Evolutionary conservation across 2,888 invertebrate genomes (phyloP), one percentile per base, ranked within the genome.

Genomic region (Oscheius onirici): DNA sequence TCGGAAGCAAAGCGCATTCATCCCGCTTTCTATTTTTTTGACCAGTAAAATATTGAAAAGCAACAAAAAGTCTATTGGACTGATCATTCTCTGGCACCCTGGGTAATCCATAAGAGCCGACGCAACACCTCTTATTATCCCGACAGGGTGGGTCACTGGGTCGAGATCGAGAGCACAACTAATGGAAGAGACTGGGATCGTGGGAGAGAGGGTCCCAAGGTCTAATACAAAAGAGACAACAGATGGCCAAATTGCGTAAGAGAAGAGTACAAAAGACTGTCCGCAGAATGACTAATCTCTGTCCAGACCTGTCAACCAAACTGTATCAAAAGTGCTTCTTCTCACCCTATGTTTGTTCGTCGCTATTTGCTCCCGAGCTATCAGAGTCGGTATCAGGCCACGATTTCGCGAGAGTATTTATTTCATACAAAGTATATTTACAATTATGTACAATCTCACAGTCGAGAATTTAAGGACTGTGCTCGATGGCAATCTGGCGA

Each of bases 131-230:
- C 22, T 58, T 41, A 34, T 58, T 17, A 58, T 11, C 58, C 58
- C 11, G 58, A 8, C 58, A n/a, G 34, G 34, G 8, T 8, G 17
- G 58, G 58, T 58, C 58, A 58, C 58, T 58, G 24, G 58, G 58
- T 58, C 58, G 58, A 58, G 41, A 11, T n/a, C 55, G n/a, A n/a
- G n/a, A n/a, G n/a, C 55, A 26, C 10, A 11, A 24, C n/a, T 55
- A 28, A 55, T 55, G 26, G 26, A 28, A 55, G 26, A 26, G 51
- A 51, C 20, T 17, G 24, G 20, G 22, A 24, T 22, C 51, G 51
- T 46, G 34, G 34, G 46, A 46, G 22, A 52, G 24, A 13, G 52
- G 58, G 10, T 11, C 43, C 15, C 10, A 2, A 24, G 20, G 40
- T 8, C n/a, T 40, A 41, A 58, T 58, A 41, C 20, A 43, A 58